Percentiles rank a stretch among this genome's conserved stretches.
Evolutionary conservation across 2,888 invertebrate genomes (phyloP).

Genomic region (Eristalis intricaria): DNA sequence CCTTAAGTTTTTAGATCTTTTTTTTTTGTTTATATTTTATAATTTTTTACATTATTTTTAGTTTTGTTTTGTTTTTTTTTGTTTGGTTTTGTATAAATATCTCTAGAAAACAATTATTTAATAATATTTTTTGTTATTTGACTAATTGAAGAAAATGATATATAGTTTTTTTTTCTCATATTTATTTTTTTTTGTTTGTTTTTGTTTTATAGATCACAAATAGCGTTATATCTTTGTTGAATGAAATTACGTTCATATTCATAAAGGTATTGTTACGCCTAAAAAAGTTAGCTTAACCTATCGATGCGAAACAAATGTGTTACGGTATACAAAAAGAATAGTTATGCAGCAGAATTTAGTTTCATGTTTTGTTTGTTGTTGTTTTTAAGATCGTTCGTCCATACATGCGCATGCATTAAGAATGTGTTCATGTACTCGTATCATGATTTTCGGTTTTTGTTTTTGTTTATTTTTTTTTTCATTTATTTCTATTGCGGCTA

Average conservation of each 20-base stretch:
- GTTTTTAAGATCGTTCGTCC: neutral
- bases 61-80: constrained; percentile 19
- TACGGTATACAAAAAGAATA: constrained; percentile 37
- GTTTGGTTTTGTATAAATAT: constrained; percentile 68
- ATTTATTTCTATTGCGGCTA: constrained; percentile 54
- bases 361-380: constrained; percentile 8
- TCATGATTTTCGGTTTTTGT: too few species aligned
- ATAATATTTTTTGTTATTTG: constrained; percentile 64
- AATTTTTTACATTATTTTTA: constrained; percentile 70
- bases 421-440: neutral
- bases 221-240: constrained; percentile 64
- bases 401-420: neutral
- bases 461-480: neutral
- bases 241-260: constrained; percentile 67
- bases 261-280: constrained; percentile 60
- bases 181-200: constrained; percentile 14
- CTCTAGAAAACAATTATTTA: constrained; percentile 69
- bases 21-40: constrained; percentile 66
- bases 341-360: constrained; percentile 37
- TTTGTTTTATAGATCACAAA: constrained; percentile 69
- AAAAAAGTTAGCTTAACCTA: constrained; percentile 65
- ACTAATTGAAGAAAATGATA: constrained; percentile 74
- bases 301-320: constrained; percentile 57
- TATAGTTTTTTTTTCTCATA: constrained; percentile 52
- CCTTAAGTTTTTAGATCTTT: constrained; percentile 33